Evolutionary conservation across 1,140 invertebrate genomes (phyloP).

Genomic region (Colletes gigas): DNA sequence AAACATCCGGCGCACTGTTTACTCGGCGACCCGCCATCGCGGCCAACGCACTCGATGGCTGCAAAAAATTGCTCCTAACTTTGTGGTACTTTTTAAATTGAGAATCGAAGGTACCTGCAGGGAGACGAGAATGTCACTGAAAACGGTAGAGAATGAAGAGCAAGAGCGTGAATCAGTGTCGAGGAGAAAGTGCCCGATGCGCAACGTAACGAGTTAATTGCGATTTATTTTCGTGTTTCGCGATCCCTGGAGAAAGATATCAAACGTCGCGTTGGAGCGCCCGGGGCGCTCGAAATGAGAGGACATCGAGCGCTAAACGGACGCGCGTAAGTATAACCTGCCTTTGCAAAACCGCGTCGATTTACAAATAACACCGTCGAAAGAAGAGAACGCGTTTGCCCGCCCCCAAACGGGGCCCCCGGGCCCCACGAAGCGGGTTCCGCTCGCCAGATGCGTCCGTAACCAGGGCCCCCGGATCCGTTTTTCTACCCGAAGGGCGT

Average conservation of each 20-base stretch:
- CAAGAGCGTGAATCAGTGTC: too few species aligned
- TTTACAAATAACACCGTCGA: slow-evolving; percentile 51
- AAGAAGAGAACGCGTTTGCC: slow-evolving; percentile 39
- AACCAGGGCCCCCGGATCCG: slow-evolving; percentile 55
- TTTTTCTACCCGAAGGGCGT: slow-evolving; percentile 76
- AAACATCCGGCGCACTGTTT: background rate
- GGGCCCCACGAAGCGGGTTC: slow-evolving; percentile 42
- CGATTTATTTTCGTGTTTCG: too few species aligned
- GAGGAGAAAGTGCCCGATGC: too few species aligned
- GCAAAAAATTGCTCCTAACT: too few species aligned
- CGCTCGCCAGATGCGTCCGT: slow-evolving; percentile 78
- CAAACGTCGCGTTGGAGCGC: background rate
- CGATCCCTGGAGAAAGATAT: background rate
- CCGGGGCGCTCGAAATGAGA: background rate
- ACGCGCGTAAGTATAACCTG: slow-evolving; percentile 35
- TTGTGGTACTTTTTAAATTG: background rate
- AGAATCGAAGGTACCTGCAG: too few species aligned
- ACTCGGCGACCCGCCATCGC: background rate
- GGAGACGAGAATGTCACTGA: too few species aligned
- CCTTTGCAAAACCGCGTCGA: slow-evolving; percentile 58
- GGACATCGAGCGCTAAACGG: slow-evolving; percentile 2
- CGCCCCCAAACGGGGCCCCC: slow-evolving; percentile 42
- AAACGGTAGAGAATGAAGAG: too few species aligned
- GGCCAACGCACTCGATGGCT: too few species aligned
- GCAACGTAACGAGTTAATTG: too few species aligned